Percentiles rank a stretch among this genome's conserved stretches.
phyloP scores from a whole-genome alignment of 2,113 vertebrate genomes.

The Laticauda laticaudata region DNA sequence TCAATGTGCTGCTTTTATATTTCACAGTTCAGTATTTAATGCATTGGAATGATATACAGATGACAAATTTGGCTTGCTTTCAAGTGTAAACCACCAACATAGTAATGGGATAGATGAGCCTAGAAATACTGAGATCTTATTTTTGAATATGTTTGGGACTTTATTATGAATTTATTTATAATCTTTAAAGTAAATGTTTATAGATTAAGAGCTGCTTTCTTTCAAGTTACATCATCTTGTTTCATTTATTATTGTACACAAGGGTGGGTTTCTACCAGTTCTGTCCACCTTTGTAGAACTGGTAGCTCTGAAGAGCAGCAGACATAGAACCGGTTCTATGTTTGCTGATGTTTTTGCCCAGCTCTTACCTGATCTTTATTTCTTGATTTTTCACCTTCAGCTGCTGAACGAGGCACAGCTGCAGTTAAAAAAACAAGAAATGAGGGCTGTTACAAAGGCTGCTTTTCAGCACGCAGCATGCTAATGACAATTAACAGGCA shows the following conservation, averaged over 20 bases:
- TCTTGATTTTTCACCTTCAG: too few relatives aligned
- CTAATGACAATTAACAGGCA: too few relatives aligned
- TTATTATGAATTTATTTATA: constrained; percentile 33
- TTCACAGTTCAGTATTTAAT: constrained; percentile 20
- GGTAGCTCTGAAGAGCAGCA: too few relatives aligned
- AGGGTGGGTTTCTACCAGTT: too few relatives aligned
- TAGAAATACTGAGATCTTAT: constrained; percentile 19
- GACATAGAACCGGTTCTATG: too few relatives aligned
- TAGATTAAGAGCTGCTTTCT: constrained; percentile 19
- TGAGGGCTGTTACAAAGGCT: too few relatives aligned
- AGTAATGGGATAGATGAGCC: constrained; percentile 16
- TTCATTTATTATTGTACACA: constrained; percentile 8
- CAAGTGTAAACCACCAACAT: constrained; percentile 17
- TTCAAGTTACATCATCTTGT: constrained; percentile 26
- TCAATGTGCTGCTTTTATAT: background rate
- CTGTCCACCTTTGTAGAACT: too few relatives aligned
- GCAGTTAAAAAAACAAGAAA: too few relatives aligned
- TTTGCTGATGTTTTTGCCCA: too few relatives aligned
- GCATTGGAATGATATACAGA: constrained; percentile 2
- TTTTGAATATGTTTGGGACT: constrained; percentile 4
- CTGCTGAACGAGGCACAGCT: too few relatives aligned
- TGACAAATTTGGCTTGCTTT: constrained; percentile 16
- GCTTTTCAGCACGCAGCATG: too few relatives aligned
- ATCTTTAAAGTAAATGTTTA: constrained; percentile 23
- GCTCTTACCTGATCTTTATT: too few relatives aligned